Percentiles rank a stretch among this genome's conserved stretches.
Evolutionary conservation across 2,888 invertebrate genomes (phyloP).

Genomic region (Crioceris asparagi): DNA sequence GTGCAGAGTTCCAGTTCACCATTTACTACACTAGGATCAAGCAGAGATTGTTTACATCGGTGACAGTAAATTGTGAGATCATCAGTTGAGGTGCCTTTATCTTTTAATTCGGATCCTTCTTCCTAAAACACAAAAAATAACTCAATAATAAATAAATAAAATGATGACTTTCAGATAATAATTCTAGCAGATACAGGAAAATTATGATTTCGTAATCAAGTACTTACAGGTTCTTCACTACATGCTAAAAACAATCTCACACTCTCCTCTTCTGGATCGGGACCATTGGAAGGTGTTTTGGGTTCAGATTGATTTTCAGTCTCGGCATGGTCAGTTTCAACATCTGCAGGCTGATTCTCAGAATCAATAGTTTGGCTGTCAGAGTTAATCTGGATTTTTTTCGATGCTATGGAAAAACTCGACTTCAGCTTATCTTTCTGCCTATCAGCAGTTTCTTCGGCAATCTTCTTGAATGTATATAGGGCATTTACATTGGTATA

Average conservation of each 20-base stretch:
- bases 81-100: slow-evolving; percentile 26
- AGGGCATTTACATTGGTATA: slow-evolving; percentile 28
- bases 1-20: slow-evolving; percentile 30
- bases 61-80: slow-evolving; percentile 26
- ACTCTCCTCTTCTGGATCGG: slow-evolving; percentile 6
- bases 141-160: no score
- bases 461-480: slow-evolving; percentile 29
- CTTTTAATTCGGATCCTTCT: slow-evolving; percentile 20
- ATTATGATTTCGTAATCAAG: slow-evolving; percentile 4
- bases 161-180: no score
- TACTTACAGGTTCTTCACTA: slow-evolving; percentile 1
- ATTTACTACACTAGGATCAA: slow-evolving; percentile 25
- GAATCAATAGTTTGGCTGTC: no score
- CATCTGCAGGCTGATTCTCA: no score
- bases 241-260: slow-evolving; percentile 1
- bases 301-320: no score
- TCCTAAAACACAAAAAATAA: slow-evolving; percentile 15
- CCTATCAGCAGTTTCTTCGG: slow-evolving; percentile 27
- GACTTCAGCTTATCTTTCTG: slow-evolving; percentile 25
- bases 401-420: no score
- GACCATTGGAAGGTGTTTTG: no score
- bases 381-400: no score
- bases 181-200: no score
- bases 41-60: slow-evolving; percentile 25
- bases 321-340: no score